Percentiles rank a stretch among this genome's conserved stretches.
Conservation (phyloP, 2,797 vertebrate genomes). For the Jordanella pulchra region DNA sequence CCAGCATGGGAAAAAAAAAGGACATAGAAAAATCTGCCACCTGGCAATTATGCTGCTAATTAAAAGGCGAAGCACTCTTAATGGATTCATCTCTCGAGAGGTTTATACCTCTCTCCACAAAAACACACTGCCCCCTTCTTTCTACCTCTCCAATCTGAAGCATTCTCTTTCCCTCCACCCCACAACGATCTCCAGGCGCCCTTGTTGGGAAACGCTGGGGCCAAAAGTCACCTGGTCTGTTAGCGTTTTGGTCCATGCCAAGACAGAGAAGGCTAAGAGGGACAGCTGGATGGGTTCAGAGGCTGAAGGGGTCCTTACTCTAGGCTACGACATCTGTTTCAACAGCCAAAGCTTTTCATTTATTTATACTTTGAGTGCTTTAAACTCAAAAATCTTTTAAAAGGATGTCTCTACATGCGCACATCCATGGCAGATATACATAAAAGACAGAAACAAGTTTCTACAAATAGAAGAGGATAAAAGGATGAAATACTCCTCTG, state of each 20-base stretch:
- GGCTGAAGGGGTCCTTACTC: slow-evolving; percentile 64
- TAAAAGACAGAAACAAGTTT: slow-evolving; percentile 32
- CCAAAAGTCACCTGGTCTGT: slow-evolving; percentile 49
- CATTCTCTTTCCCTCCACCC: slow-evolving; percentile 19
- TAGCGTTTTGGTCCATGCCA: slow-evolving; percentile 53
- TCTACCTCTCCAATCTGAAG: slow-evolving; percentile 25
- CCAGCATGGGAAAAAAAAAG: slow-evolving; percentile 39
- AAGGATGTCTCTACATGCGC: slow-evolving; percentile 29
- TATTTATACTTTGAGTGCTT: slow-evolving; percentile 75
- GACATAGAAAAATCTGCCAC: slow-evolving; percentile 50
- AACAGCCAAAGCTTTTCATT: slow-evolving; percentile 69
- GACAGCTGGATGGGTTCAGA: slow-evolving; percentile 69
- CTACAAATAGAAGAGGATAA: slow-evolving; percentile 38
- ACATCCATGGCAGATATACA: slow-evolving; percentile 36
- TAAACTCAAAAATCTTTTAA: slow-evolving; percentile 57
- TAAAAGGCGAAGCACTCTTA: slow-evolving; percentile 78
- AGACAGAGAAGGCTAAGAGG: slow-evolving; percentile 52
- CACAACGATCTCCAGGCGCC: slow-evolving; percentile 31
- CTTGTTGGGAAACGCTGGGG: slow-evolving; percentile 40
- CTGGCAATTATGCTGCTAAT: slow-evolving; percentile 81
- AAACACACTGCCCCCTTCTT: slow-evolving; percentile 31
- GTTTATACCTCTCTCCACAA: slow-evolving; percentile 39
- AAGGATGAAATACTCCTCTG: slow-evolving; percentile 31
- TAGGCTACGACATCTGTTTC: slow-evolving; percentile 57
- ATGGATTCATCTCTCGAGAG: slow-evolving; percentile 77